Percentiles rank a stretch among this genome's conserved stretches.
Conservation (phyloP, 2,113 vertebrate genomes). For the Phycodurus eques region DNA sequence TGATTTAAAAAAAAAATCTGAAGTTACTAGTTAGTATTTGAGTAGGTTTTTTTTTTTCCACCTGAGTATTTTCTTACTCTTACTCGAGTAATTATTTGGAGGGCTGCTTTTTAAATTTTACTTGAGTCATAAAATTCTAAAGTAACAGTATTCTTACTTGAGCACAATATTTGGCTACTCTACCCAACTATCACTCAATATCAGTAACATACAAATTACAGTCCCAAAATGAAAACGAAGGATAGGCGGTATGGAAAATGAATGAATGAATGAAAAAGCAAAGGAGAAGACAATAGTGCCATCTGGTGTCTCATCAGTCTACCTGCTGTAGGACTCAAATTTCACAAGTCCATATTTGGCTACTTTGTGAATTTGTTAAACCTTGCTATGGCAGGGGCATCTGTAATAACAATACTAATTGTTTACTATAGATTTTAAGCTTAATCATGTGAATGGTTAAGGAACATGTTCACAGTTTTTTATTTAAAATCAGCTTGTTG, state of each 20-base stretch:
- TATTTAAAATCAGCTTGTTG: background rate
- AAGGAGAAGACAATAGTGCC: slow-evolving; percentile 30
- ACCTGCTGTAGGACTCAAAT: background rate
- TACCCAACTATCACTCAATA: too few relatives aligned
- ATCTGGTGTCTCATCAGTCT: slow-evolving; percentile 24
- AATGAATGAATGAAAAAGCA: background rate
- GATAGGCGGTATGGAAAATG: background rate
- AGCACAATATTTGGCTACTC: too few relatives aligned
- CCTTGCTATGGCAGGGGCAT: background rate
- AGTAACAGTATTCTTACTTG: too few relatives aligned
- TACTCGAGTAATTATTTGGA: too few relatives aligned
- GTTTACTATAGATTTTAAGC: background rate
- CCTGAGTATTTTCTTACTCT: too few relatives aligned
- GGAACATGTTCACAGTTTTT: background rate
- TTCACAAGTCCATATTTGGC: background rate
- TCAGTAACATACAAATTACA: too few relatives aligned
- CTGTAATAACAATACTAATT: background rate
- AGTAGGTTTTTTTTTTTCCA: too few relatives aligned
- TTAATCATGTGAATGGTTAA: background rate
- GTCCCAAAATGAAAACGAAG: too few relatives aligned
- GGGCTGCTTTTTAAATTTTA: too few relatives aligned
- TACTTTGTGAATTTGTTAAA: background rate
- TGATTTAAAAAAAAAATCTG: too few relatives aligned
- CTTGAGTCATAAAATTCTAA: too few relatives aligned
- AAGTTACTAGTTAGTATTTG: too few relatives aligned